Base-by-base conservation (phyloP, 2,113 vertebrate species). In the Theristicus caerulescens region DNA sequence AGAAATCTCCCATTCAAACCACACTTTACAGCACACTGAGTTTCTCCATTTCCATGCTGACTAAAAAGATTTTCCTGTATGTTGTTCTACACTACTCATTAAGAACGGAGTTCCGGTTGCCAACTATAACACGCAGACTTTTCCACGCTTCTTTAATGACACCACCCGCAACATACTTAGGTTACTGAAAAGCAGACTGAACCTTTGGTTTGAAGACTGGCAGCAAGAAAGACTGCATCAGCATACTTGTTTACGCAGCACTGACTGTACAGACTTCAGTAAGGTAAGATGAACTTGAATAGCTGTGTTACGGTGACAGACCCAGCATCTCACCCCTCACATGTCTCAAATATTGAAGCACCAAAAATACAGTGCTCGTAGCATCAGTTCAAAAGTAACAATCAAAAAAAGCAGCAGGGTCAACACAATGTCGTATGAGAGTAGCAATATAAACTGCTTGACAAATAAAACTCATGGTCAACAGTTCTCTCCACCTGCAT, bases 121-220 rank as follows among this genome's bases (percentile, higher is more conserved):
- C 58, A 67, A 25, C 58, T 47, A 2, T 17, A 82, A 71, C 24
- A 58, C 1, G 0, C 51, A 34, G 46, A 12, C 31, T 51, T 66
- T 47, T 64, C 44, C 59, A 61, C 19, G 0, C 29, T 36, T 54
- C 52, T 44, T 46, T 25, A 74, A 26, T 5, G 32, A 42, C 1
- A 0, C 7, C 27, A 52, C 20, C 20, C n/a, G 18, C 62, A 44
- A 44, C 1, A 1, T 20, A 29, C 1, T 15, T 31, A 47, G 1
- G 0, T 32, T 16, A 38, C 49, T 19, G 49, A 22, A 65, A 78
- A 38, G 22, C 49, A 65, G 20, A 8, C 42, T 5, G 13, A 29
- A 47, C 55, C 71, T 55, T 27, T 27, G 5, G 18, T 25, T 36
- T 29, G 32, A 46, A 65, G 54, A n/a, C 13, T 34, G n/a, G n/a